Evolutionary conservation across 2,797 vertebrate species (phyloP), one percentile per base, ranked within the genome.

Genomic region (Muraenolepis orangiensis): DNA sequence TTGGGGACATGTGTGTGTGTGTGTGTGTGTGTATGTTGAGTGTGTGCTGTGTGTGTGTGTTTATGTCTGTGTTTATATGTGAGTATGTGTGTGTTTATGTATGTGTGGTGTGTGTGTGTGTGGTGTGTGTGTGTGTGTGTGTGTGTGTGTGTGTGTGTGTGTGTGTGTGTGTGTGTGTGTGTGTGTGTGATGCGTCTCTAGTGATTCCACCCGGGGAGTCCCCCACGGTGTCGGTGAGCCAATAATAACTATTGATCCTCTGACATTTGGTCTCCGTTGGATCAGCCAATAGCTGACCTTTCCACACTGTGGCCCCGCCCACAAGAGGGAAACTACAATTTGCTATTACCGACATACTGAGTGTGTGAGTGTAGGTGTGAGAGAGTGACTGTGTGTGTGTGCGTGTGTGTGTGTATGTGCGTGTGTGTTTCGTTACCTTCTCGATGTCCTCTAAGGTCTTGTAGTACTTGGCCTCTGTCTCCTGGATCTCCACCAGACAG

Each of bases 381-480:
- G 23, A 29, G 26, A 29, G 64, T 66, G 64, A 14, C 12, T 66
- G 64, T 66, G 23, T 66, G 23, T 66, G 23, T 28, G 23, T 66
- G 61, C 28, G 23, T 66, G 61, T 66, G 23, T 28, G 10, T 28
- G 23, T 28, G 10, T 11, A 23, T 66, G 23, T 28, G 23, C 2
- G 26, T 66, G 61, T 46, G 16, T 18, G 42, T 46, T 46, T 11
- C 42, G 14, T 1, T 67, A 92, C 98, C 95, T 96, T 98, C 70
- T 97, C 96, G 1, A 99, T 96, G 72, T 98, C 97, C 88, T 99
- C 98, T 77, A 99, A 92, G 2, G 97, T 99, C 83, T 96, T 98
- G 93, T 94, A 97, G 93, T 99, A 99, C 87, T 97, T 98, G 67
- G 96, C 95, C 86, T 99, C 98, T 0, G 98, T 99, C 85, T 99